phyloP scores from a whole-genome alignment of 1,140 invertebrate species.

The Cydia pomonella region DNA sequence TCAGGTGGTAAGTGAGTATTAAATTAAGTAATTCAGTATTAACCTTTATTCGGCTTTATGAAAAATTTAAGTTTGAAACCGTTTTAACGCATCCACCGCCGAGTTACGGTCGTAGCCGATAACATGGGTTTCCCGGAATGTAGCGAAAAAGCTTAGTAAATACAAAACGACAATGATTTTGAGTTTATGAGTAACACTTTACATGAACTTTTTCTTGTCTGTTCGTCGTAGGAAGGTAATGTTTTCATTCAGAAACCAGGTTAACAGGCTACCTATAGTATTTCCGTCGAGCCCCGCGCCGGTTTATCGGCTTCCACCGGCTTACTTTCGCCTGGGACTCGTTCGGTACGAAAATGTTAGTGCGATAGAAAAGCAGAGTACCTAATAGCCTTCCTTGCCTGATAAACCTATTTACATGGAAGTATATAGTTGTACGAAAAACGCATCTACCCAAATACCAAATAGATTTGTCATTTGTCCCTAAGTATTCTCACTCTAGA shows the following conservation, averaged over 20 bases:
- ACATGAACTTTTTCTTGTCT: not conserved
- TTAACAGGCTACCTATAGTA: slow-evolving; percentile 8
- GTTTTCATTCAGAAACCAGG: not conserved
- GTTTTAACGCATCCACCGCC: no score
- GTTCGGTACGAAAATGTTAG: not conserved
- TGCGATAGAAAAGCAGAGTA: not conserved
- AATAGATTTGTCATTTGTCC: not conserved
- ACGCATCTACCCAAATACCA: not conserved
- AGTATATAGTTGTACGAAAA: not conserved
- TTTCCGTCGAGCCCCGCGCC: not conserved
- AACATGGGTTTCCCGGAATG: no score
- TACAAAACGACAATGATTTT: no score
- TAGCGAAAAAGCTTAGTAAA: no score
- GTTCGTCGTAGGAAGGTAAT: no score
- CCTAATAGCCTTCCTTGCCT: not conserved
- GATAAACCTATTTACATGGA: not conserved
- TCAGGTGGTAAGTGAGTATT: no score
- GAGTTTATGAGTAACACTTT: no score
- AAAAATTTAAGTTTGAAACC: no score
- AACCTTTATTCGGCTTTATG: no score
- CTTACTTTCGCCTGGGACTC: slow-evolving; percentile 8
- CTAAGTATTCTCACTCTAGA: no score
- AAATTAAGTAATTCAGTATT: no score
- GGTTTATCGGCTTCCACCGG: slow-evolving; percentile 5
- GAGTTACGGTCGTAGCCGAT: no score